Evolutionary conservation across 2,113 vertebrate species (phyloP).

Genomic region (Meriones unguiculatus): DNA sequence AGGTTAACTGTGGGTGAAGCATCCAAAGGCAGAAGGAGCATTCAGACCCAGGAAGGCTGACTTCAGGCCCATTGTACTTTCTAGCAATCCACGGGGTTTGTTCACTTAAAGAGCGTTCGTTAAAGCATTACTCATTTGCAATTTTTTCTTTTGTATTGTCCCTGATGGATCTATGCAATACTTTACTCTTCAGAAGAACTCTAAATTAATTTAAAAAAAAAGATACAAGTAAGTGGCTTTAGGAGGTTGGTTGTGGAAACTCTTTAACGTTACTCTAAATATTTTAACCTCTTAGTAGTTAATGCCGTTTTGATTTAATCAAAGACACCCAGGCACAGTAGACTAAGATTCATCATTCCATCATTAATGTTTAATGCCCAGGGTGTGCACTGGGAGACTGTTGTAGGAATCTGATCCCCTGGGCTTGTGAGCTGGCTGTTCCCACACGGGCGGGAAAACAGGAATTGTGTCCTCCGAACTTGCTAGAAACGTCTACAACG

Average conservation of each 20-base stretch:
- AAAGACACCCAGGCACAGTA: not conserved
- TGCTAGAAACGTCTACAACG: not conserved
- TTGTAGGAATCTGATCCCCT: not conserved
- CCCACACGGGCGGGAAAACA: not conserved
- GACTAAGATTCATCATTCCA: not conserved
- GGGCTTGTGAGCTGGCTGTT: not conserved
- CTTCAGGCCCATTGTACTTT: not conserved
- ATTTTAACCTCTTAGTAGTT: slow-evolving; percentile 65
- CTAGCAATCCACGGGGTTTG: not conserved
- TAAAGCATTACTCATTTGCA: slow-evolving; percentile 7
- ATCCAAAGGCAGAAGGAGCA: not conserved
- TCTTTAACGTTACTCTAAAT: slow-evolving; percentile 43
- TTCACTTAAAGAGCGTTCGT: not conserved
- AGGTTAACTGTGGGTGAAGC: not conserved
- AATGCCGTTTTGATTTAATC: slow-evolving; percentile 52
- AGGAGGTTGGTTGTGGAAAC: slow-evolving; percentile 38
- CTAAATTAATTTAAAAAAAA: slow-evolving; percentile 22
- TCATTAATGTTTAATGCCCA: slow-evolving; percentile 46
- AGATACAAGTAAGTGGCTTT: slow-evolving; percentile 28
- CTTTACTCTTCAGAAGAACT: slow-evolving; percentile 11
- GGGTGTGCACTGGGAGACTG: not conserved
- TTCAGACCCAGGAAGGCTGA: slow-evolving; percentile 7
- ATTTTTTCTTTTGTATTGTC: slow-evolving; percentile 44
- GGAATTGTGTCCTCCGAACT: not conserved
- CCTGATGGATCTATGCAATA: not conserved